phyloP scores from a whole-genome alignment of 1,140 invertebrate genomes.

The Pentalonia nigronervosa region DNA sequence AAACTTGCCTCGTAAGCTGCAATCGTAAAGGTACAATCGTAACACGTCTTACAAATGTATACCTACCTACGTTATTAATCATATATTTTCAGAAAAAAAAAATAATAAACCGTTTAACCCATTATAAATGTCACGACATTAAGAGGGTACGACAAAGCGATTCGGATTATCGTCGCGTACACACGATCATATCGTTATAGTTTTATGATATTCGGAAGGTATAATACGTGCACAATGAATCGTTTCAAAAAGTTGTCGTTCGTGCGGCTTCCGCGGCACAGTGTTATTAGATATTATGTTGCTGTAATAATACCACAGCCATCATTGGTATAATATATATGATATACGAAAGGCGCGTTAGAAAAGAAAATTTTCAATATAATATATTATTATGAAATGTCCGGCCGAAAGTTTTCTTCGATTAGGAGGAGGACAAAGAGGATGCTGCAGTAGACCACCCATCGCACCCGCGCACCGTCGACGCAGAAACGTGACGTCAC shows the following conservation, averaged over 20 bases:
- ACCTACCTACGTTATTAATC: not conserved
- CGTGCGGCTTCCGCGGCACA: not conserved
- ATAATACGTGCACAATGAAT: not conserved
- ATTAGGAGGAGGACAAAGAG: not conserved
- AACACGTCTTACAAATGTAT: not conserved
- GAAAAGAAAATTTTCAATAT: constrained; percentile 30
- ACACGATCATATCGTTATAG: not conserved
- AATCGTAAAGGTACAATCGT: no score
- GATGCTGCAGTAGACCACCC: not conserved
- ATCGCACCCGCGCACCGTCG: not conserved
- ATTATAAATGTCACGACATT: not conserved
- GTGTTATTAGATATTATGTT: not conserved
- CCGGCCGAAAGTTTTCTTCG: not conserved
- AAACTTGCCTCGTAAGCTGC: not conserved
- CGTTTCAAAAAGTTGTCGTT: not conserved
- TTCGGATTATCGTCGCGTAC: not conserved
- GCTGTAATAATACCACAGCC: not conserved
- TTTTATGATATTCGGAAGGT: not conserved
- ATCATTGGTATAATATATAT: no score
- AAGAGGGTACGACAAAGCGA: not conserved
- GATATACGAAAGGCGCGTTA: not conserved
- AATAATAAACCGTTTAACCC: not conserved
- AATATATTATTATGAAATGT: not conserved
- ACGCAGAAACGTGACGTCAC: constrained; percentile 28
- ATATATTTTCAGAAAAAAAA: not conserved